Base-by-base conservation (phyloP, 2,797 vertebrate species). In the Pelochelys cantorii region DNA sequence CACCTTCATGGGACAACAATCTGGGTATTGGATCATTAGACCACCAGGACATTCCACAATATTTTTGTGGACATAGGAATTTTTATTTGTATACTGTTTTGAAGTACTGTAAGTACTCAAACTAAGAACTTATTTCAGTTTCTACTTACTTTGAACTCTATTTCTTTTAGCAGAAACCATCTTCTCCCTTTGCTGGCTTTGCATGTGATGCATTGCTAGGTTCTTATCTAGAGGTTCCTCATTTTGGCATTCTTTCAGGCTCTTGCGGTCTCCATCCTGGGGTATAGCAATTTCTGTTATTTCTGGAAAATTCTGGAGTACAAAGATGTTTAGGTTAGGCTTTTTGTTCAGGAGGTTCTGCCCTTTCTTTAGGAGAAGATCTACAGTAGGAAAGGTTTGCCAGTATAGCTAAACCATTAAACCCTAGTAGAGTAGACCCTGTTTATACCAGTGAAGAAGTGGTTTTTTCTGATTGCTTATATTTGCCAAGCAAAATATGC, bases 131-230 rank as follows among this genome's bases (percentile, higher is more conserved):
- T 8, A 56, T 2, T 0, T 1, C 29, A 10, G 79, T 84, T 62
- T 34, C 79, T 74, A 74, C 97, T 94, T 97, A 98, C 97, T 0
- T 65, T 93, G 27, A 23, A 34, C 54, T 91, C 31, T 23, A 22
- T 22, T 37, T 90, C 77, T 84, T 94, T 95, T 86, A 34, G 42
- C 3, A 79, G 94, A 86, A 96, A 97, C 79, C 87, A 31, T 62
- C 94, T 97, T 88, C 96, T 98, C 82, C 85, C 96, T 86, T 98
- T 97, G 42, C 93, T 95, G 86, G 87, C 74, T 68, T 81, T 89
- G 55, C 20, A 25, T 34, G 53, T 48, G 27, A 55, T 7, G 15
- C 29, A 25, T 31, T 23, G 56, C 31, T n/a, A n/a, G 53, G 52
- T 57, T 86, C 82, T 75, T 88, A 75, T n/a, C 71, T 71, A 53